These are phyloP conservation scores for Pteropus rufus DNA, from an alignment of 2,797 vertebrate species.

Conservation along the genomic window DNA sequence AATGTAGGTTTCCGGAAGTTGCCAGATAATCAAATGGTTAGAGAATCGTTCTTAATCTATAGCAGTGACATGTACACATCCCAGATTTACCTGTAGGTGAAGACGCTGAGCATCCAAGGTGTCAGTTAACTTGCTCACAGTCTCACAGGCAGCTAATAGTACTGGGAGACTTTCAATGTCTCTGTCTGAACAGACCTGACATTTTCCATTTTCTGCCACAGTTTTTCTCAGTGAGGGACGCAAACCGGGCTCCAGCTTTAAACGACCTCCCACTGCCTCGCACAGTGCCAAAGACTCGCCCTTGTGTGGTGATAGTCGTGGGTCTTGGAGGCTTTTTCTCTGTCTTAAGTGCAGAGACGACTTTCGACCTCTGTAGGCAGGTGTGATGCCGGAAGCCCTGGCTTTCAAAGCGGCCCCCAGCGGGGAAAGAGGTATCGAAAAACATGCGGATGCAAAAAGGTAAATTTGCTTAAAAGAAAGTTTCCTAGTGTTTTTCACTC, in stretches of 20 bases:
- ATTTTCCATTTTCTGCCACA: fast-evolving
- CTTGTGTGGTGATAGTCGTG: not conserved
- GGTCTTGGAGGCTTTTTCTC: not conserved
- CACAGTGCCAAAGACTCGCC: not conserved
- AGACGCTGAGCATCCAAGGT: not conserved
- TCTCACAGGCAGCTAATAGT: fast-evolving
- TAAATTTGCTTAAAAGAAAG: not conserved
- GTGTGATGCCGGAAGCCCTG: not conserved
- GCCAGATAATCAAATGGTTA: not conserved
- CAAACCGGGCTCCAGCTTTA: not conserved
- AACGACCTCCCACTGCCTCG: fast-evolving
- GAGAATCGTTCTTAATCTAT: not conserved
- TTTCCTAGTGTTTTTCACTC: not conserved
- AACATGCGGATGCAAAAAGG: too few species aligned
- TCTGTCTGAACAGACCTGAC: not conserved
- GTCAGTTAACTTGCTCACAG: not conserved
- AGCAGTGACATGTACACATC: not conserved
- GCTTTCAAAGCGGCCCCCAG: not conserved
- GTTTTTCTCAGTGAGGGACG: not conserved
- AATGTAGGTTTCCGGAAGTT: not conserved
- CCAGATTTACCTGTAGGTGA: not conserved
- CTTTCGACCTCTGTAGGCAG: not conserved
- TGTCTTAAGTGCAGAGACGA: not conserved
- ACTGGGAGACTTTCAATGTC: not conserved
- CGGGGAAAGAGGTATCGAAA: not conserved